These are phyloP conservation scores for Hoplodrina ambigua DNA, from an alignment of 2,888 invertebrate genomes.

Conservation along the genomic window DNA sequence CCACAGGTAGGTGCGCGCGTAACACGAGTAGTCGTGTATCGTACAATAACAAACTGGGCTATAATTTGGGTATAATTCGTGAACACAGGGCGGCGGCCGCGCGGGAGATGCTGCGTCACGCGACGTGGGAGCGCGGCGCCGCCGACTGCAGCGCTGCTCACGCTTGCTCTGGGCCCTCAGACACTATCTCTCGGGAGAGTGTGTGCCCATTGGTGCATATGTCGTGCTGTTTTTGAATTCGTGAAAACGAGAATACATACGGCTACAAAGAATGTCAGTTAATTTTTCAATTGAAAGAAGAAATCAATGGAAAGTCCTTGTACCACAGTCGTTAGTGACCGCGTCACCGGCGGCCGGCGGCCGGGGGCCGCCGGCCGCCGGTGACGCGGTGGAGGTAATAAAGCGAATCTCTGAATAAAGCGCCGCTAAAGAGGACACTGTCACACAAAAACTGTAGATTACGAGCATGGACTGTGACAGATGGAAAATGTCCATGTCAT, in stretches of 20 bases:
- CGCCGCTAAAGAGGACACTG: slow-evolving; percentile 49
- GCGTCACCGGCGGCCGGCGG: no score
- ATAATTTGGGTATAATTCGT: slow-evolving; percentile 59
- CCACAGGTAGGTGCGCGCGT: slow-evolving; percentile 14
- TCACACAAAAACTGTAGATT: slow-evolving; percentile 63
- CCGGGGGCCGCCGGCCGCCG: no score
- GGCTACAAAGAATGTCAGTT: slow-evolving; percentile 5
- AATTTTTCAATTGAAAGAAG: slow-evolving; percentile 3
- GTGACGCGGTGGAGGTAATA: slow-evolving; percentile 38
- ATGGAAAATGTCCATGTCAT: slow-evolving; percentile 67
- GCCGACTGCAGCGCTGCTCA: no score
- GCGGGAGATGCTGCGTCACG: slow-evolving; percentile 60
- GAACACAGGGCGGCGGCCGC: slow-evolving; percentile 29
- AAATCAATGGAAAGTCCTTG: slow-evolving; percentile 32
- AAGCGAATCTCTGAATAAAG: slow-evolving; percentile 57
- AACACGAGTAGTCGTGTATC: slow-evolving; percentile 44
- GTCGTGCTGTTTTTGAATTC: neutral
- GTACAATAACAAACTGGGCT: slow-evolving; percentile 45
- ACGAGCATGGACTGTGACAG: slow-evolving; percentile 70
- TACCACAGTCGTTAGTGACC: slow-evolving; percentile 32
- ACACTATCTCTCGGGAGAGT: neutral
- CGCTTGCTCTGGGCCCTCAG: neutral
- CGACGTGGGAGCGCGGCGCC: slow-evolving; percentile 47
- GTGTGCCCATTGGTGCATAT: neutral
- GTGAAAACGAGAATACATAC: neutral